Evolutionary conservation across 2,888 invertebrate genomes (phyloP).

Genomic region (Spialia ferax): DNA sequence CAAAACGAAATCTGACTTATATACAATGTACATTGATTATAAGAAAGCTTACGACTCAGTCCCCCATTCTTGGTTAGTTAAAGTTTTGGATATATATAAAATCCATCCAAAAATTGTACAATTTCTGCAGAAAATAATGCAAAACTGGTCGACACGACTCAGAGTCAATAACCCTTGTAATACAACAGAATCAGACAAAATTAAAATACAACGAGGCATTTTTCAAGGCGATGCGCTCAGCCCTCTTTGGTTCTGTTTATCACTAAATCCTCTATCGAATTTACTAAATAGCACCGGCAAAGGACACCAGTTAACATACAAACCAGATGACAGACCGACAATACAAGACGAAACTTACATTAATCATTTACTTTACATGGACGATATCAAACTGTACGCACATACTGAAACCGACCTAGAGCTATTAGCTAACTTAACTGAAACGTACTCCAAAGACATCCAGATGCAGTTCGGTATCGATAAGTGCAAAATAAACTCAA

Average conservation of each 20-base stretch:
- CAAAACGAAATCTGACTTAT: too few species aligned
- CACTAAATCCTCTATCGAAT: conserved; percentile 37
- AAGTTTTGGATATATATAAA: not conserved
- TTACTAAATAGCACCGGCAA: not conserved
- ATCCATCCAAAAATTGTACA: not conserved
- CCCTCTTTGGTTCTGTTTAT: conserved; percentile 27
- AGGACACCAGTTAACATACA: not conserved
- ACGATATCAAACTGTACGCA: not conserved
- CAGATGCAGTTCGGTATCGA: not conserved
- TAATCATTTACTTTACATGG: not conserved
- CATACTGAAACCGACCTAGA: not conserved
- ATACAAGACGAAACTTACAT: not conserved
- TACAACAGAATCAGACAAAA: conserved; percentile 11
- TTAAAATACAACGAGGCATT: conserved; percentile 43
- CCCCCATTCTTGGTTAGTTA: not conserved
- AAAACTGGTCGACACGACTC: not conserved
- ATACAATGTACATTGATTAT: not conserved
- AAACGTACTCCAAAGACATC: not conserved
- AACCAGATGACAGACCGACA: not conserved
- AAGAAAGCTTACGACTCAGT: not conserved
- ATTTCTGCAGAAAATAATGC: not conserved
- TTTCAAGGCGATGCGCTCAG: conserved; percentile 43
- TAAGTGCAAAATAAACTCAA: not conserved
- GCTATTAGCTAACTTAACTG: not conserved
- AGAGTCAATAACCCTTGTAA: not conserved